Evolutionary conservation across 1,140 invertebrate genomes (phyloP).

Genomic region (Watersipora subatra): DNA sequence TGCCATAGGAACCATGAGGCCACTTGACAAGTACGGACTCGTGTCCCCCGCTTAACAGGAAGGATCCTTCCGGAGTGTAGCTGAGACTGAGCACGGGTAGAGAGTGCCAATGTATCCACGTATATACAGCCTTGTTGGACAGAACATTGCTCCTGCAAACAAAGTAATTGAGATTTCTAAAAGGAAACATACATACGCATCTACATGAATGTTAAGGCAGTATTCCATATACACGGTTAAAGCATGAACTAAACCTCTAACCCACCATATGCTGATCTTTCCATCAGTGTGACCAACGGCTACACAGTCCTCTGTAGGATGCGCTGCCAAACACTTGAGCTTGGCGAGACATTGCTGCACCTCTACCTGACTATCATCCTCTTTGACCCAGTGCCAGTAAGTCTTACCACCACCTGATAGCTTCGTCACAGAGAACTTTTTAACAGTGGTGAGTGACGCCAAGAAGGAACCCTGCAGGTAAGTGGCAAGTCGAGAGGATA

Average conservation of each 20-base stretch:
- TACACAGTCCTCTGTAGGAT: conserved; percentile 52
- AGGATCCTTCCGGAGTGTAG: conserved; percentile 55
- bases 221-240: neutral
- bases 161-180: too few species aligned
- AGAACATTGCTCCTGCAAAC: conserved; percentile 32
- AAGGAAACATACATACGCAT: too few species aligned
- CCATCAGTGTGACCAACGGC: conserved; percentile 58
- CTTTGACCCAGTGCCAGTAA: neutral
- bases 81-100: conserved; percentile 54
- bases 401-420: neutral
- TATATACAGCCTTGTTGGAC: conserved; percentile 34
- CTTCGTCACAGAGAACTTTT: neutral
- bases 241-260: conserved; percentile 15
- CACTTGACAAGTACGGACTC: conserved; percentile 70
- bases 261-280: conserved; percentile 52
- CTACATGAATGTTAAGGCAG: too few species aligned
- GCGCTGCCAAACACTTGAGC: conserved; percentile 55
- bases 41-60: conserved; percentile 59
- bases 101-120: conserved; percentile 65
- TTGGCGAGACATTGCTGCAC: conserved; percentile 14
- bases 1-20: conserved; percentile 35
- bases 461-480: too few species aligned
- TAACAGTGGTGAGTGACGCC: neutral
- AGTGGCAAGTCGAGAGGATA: too few species aligned
- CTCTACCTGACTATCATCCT: neutral